Evolutionary conservation across 2,113 vertebrate species (phyloP), one percentile per base, ranked within the genome.

Genomic region (Trogon melanurus): DNA sequence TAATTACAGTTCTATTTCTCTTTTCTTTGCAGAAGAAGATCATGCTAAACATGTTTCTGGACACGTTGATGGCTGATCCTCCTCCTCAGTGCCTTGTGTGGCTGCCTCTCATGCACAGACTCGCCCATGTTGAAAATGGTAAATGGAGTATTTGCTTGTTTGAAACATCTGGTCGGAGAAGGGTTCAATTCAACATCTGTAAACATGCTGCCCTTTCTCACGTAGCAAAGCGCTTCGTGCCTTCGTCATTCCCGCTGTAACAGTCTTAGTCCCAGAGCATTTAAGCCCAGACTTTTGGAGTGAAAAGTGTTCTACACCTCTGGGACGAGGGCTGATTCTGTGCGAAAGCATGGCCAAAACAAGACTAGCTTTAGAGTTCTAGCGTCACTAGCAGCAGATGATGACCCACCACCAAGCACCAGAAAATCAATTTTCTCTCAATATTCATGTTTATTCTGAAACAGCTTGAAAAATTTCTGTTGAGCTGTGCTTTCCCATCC

Each of bases 11-110:
- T 27, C 14, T 69, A 1, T 81, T 91, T 96, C 53, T 97, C 27
- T 45, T 97, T 80, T 71, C 93, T 94, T 98, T 87, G 85, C 98
- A 99, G 99, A 99, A 99, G 95, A 99, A 99, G 98, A 98, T 99
- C 82, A 98, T 97, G 97, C 97, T 99, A 75, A 99, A 99, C 97
- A 99, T 98, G 94, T 99, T 99, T 97, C 95, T 99, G 97, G 99
- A 99, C 91, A 98, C 99, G 6, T 87, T 99, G 97, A 99, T 99
- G 99, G 99, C 99, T 1, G 99, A 99, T 45, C 99, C 99, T 21
- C 99, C 99, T 50, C 99, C 99, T 27, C 99, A 99, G 98, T 99
- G 99, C 98, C 99, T 99, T 95, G 99, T 99, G 51, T 99, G 99
- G 99, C 98, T 99, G 58, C 99, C 99, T 60, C 99, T 99, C 97